Conservation (phyloP, 1,140 invertebrate genomes). For the Contarinia nasturtii region DNA sequence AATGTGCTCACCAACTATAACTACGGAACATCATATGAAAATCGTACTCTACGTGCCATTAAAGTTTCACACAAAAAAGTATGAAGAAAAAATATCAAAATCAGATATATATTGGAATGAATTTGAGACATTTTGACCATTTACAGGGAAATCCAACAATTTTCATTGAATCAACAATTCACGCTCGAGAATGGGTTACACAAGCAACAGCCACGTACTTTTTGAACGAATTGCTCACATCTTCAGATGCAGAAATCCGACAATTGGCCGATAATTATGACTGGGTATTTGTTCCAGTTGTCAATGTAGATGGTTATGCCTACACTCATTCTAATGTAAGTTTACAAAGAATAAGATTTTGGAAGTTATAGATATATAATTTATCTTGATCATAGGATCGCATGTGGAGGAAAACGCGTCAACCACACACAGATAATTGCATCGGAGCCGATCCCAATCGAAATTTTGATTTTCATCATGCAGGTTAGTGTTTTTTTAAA, state of each 20-base stretch:
- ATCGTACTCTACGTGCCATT: conserved; percentile 33
- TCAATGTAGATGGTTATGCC: conserved; percentile 51
- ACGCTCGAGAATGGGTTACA: conserved; percentile 45
- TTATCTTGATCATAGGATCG: conserved; percentile 16
- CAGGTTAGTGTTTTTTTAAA: conserved; percentile 17
- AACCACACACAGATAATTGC: conserved; percentile 22
- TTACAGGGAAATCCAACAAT: conserved; percentile 25
- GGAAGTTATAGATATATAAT: neutral
- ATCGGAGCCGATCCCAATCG: conserved; percentile 45
- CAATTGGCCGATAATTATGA: conserved; percentile 35
- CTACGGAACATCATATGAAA: conserved; percentile 38
- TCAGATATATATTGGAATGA: conserved; percentile 4
- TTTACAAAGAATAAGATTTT: neutral
- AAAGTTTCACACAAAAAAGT: conserved; percentile 31
- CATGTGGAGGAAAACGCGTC: conserved; percentile 46
- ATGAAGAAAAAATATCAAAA: conserved; percentile 17
- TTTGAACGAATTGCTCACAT: conserved; percentile 33
- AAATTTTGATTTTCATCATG: conserved; percentile 50
- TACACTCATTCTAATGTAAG: conserved; percentile 27
- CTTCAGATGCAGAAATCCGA: conserved; percentile 20
- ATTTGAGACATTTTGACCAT: conserved; percentile 2
- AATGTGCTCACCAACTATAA: conserved; percentile 21
- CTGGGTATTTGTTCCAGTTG: conserved; percentile 50
- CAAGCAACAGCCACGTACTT: conserved; percentile 39
- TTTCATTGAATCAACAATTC: conserved; percentile 33